These are phyloP conservation scores for Lordiphosa fenestrarum DNA, from an alignment of 2,888 invertebrate genomes.

Conservation along the genomic window DNA sequence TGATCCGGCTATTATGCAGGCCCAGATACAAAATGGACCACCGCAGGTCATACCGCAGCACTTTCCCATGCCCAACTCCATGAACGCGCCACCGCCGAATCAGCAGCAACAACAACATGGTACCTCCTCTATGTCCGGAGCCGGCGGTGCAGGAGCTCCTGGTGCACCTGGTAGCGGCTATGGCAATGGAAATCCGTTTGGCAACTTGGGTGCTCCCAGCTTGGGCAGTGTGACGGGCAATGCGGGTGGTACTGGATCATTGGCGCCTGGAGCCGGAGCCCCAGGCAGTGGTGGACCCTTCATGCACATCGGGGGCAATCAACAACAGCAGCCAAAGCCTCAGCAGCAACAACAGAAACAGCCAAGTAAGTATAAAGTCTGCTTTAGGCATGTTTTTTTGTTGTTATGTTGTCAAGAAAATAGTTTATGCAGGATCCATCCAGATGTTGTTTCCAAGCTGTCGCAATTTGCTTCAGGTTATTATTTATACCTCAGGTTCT, in stretches of 20 bases:
- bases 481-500: too few species aligned
- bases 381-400: neutral
- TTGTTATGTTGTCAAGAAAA: too few species aligned
- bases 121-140: conserved; percentile 68
- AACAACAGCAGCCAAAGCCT: conserved; percentile 79
- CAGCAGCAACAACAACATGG: conserved; percentile 52
- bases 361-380: conserved; percentile 83
- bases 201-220: conserved; percentile 79
- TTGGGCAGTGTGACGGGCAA: conserved; percentile 53
- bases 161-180: conserved; percentile 79
- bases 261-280: conserved; percentile 75
- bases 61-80: conserved; percentile 85
- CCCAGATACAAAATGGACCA: conserved; percentile 87
- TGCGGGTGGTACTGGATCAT: conserved; percentile 73
- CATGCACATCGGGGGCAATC: conserved; percentile 71
- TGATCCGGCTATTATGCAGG: conserved; percentile 98
- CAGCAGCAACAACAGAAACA: conserved; percentile 81
- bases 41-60: conserved; percentile 81
- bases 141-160: conserved; percentile 63
- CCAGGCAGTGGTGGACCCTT: conserved; percentile 78
- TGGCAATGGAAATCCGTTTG: conserved; percentile 78
- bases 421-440: too few species aligned
- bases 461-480: too few species aligned
- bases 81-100: conserved; percentile 81
- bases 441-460: too few species aligned